Percentiles rank a stretch among this genome's conserved stretches.
Evolutionary conservation across 2,113 vertebrate species (phyloP).

Genomic region (Orycteropus afer): DNA sequence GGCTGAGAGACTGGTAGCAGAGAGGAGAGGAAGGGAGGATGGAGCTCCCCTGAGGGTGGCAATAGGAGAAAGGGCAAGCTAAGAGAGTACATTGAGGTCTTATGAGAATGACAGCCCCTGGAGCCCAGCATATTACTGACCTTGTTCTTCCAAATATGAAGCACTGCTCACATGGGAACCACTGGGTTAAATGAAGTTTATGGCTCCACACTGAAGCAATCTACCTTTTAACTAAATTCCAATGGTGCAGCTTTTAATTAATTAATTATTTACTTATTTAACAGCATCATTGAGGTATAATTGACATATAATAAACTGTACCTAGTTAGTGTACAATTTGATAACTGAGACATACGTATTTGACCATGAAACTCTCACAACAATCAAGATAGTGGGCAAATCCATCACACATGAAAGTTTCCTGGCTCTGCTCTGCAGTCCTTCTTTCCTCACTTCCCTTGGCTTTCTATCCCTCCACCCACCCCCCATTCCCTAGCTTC

Average conservation of each 20-base stretch:
- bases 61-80: accelerated
- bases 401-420: too few species aligned
- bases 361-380: accelerated
- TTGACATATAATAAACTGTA: too few species aligned
- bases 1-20: not conserved
- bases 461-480: too few species aligned
- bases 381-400: accelerated
- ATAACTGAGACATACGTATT: not conserved
- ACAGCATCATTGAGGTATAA: not conserved
- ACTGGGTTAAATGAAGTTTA: not conserved
- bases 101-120: not conserved
- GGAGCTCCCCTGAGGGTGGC: not conserved
- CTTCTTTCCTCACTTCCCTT: not conserved
- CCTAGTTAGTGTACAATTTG: not conserved
- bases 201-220: not conserved
- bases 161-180: not conserved
- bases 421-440: not conserved
- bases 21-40: not conserved
- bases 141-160: not conserved
- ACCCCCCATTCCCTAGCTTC: too few species aligned
- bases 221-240: not conserved
- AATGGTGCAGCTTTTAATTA: not conserved
- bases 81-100: not conserved
- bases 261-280: not conserved
- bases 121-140: not conserved